phyloP scores from a whole-genome alignment of 2,888 invertebrate species.

The Tridacna crocea region DNA sequence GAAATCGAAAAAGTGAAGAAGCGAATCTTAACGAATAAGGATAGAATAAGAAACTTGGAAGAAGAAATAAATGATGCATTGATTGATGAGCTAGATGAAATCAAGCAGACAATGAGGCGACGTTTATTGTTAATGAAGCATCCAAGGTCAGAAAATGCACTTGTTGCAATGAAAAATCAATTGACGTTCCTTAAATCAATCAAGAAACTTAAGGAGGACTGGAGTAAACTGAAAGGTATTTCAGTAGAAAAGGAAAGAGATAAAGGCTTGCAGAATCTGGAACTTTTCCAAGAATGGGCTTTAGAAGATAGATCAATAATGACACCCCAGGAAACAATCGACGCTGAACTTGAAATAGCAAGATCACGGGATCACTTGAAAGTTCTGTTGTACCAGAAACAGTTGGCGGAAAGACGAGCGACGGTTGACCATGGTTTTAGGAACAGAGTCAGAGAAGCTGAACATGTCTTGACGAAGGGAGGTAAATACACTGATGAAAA shows the following conservation, averaged over 20 bases:
- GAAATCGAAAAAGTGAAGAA: constrained; percentile 82
- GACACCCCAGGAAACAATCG: constrained; percentile 64
- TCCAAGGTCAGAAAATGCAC: constrained; percentile 46
- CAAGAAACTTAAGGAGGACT: constrained; percentile 34
- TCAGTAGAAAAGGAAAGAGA: constrained; percentile 15
- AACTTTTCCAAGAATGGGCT: constrained; percentile 50
- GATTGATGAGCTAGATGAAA: constrained; percentile 73
- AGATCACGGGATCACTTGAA: constrained; percentile 48
- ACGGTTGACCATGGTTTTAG: constrained; percentile 30
- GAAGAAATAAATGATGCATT: constrained; percentile 29
- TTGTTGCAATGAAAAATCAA: constrained; percentile 55
- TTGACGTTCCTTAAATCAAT: constrained; percentile 32
- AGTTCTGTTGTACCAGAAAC: constrained; percentile 44
- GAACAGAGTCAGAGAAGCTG: constrained; percentile 24
- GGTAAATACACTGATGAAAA: constrained; percentile 36
- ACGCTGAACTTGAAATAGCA: constrained; percentile 64
- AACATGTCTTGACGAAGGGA: constrained; percentile 41
- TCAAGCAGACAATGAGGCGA: constrained; percentile 25
- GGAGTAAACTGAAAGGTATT: constrained; percentile 39
- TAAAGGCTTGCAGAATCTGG: constrained; percentile 21
- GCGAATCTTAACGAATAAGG: constrained; percentile 48
- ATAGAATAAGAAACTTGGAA: constrained; percentile 34
- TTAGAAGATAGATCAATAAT: constrained; percentile 47
- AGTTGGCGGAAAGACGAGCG: constrained; percentile 11
- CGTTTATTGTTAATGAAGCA: constrained; percentile 25